Conservation (phyloP, 2,888 invertebrate genomes). For the Noctuana brunneofusca region DNA sequence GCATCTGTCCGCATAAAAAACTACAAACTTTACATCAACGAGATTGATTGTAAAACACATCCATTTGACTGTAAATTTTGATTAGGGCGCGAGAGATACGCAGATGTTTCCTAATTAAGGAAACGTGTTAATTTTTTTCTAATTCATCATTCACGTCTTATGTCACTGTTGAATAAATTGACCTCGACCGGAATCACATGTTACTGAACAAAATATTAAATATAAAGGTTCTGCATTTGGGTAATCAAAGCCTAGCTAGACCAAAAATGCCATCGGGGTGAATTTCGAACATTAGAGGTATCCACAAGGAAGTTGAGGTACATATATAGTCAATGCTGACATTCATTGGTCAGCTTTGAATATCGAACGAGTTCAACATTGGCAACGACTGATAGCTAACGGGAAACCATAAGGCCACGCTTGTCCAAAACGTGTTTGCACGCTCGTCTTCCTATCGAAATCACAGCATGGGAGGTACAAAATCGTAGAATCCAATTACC, state of each 20-base stretch:
- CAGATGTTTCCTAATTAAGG: no score
- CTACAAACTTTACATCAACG: conserved; percentile 4
- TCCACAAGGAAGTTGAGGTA: background rate
- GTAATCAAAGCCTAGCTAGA: no score
- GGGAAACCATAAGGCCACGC: conserved; percentile 44
- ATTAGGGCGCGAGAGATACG: no score
- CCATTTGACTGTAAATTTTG: no score
- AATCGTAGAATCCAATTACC: conserved; percentile 39
- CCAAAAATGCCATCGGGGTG: no score
- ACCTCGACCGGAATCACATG: no score
- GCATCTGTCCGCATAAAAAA: conserved; percentile 22
- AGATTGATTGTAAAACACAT: conserved; percentile 1
- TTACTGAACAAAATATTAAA: no score
- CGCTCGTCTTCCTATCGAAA: conserved; percentile 58
- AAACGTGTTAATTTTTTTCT: no score
- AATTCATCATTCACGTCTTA: no score
- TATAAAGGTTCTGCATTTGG: no score
- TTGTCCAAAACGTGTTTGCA: conserved; percentile 46
- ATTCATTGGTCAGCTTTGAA: conserved; percentile 37
- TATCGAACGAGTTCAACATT: conserved; percentile 42
- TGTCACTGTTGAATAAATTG: no score
- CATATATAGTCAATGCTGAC: background rate
- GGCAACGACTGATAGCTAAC: conserved; percentile 42
- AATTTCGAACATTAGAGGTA: no score
- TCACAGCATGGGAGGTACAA: conserved; percentile 59